Percentiles rank a stretch among this genome's conserved stretches.
Evolutionary conservation across 2,888 invertebrate species (phyloP).

Genomic region (Coenonympha glycerion): DNA sequence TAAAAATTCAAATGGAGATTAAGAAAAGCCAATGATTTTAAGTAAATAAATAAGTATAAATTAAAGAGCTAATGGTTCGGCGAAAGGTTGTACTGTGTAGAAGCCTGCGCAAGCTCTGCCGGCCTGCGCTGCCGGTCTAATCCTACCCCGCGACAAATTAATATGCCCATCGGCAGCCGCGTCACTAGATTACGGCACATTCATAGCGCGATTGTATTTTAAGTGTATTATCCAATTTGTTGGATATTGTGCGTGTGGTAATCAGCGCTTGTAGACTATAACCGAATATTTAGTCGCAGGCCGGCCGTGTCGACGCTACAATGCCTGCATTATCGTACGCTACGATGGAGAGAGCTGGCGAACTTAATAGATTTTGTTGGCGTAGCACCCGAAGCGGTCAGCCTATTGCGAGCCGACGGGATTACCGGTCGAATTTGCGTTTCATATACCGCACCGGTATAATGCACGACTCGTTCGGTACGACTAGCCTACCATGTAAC

Average conservation of each 20-base stretch:
- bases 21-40: not conserved
- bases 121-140: slow-evolving; percentile 48
- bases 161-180: slow-evolving; percentile 74
- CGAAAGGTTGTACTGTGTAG: slow-evolving; percentile 21
- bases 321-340: slow-evolving; percentile 62
- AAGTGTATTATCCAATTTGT: slow-evolving; percentile 81
- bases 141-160: slow-evolving; percentile 72
- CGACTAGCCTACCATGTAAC: slow-evolving; percentile 17
- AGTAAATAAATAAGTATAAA: not conserved
- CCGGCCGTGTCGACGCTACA: slow-evolving; percentile 48
- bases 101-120: slow-evolving; percentile 42
- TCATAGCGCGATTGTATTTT: slow-evolving; percentile 77
- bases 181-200: slow-evolving; percentile 72
- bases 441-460: slow-evolving; percentile 48
- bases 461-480: slow-evolving; percentile 41
- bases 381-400: slow-evolving; percentile 55
- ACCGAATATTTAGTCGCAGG: slow-evolving; percentile 55
- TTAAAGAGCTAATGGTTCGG: not conserved
- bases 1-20: not conserved
- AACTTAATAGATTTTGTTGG: slow-evolving; percentile 72
- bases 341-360: slow-evolving; percentile 62
- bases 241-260: slow-evolving; percentile 76
- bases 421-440: slow-evolving; percentile 65
- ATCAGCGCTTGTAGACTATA: slow-evolving; percentile 62
- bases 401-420: slow-evolving; percentile 65